phyloP scores from a whole-genome alignment of 2,113 vertebrate species.

The Galeopterus variegatus region DNA sequence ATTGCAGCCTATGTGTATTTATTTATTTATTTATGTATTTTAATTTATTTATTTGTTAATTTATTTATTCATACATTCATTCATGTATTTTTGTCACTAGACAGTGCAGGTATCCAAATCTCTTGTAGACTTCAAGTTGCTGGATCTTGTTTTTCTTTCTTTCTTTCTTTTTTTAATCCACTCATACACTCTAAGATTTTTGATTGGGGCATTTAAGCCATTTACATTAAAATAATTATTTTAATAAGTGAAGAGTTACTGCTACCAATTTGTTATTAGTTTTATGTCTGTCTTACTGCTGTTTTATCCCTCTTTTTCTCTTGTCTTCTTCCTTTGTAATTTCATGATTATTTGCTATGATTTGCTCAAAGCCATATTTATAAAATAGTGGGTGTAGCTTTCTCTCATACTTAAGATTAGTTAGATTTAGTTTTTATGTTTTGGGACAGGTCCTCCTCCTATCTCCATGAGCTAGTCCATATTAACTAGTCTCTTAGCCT shows the following conservation, averaged over 20 bases:
- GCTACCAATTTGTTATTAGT: neutral
- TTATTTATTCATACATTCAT: no score
- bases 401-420: neutral
- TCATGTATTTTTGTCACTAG: no score
- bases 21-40: no score
- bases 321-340: neutral
- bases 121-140: neutral
- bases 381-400: neutral
- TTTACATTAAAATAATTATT: neutral
- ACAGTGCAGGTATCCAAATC: no score
- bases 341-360: neutral
- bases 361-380: neutral
- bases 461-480: neutral
- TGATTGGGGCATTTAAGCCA: neutral
- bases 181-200: neutral
- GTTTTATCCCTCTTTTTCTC: neutral
- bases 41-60: no score
- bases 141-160: neutral
- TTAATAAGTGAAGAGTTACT: neutral
- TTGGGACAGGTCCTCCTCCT: neutral
- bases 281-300: neutral
- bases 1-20: neutral
- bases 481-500: neutral
- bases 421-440: constrained; percentile 25
- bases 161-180: neutral